Base-by-base conservation (phyloP, 1,140 invertebrate genomes). In the Cherax quadricarinatus region DNA sequence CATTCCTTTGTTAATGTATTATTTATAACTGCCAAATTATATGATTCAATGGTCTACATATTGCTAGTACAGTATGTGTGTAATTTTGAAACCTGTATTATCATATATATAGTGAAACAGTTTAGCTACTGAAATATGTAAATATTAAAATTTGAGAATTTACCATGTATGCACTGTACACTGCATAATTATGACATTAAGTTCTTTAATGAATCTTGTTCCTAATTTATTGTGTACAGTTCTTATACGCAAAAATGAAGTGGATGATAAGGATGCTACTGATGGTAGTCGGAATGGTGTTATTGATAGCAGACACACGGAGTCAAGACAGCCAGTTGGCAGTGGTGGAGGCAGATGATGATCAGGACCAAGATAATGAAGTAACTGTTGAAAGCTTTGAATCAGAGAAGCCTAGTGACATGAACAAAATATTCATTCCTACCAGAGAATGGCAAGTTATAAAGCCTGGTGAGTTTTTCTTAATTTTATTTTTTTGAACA, bases 401-500 rank as follows among this genome's bases (percentile, higher is more conserved):
- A n/a, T 24, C 30, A 14, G 30, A 79, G 30, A 78, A 81, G n/a
- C 21, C 73, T 48, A n/a, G 62, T 80, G 83, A 91, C 78, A 41
- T 60, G 4, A 85, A 18, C 9, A 79, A 90, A 78, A 16, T 86
- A 10, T 91, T 91, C 21, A 91, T 91, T 66, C 89, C 89, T 78
- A 91, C 89, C n/a, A 62, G 80, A 24, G 73, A 91, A 80, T 91
- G 89, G 89, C 89, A 91, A 75, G 84, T 62, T 79, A 16, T 91
- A 49, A 53, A 86, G 9, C 51, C 89, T 80, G 89, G 89, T 91
- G 60, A 53, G 49, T 88, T 21, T 21, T 16, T 66, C 18, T 21
- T 6, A 66, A 18, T 5, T 60, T 9, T 9, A 60, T 16, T 10
- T 9, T 9, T 60, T 60, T 60, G 57, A 2, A 60, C 57, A 60